Base-by-base conservation (phyloP, 1,140 invertebrate species). In the Gonioctena quinquepunctata region DNA sequence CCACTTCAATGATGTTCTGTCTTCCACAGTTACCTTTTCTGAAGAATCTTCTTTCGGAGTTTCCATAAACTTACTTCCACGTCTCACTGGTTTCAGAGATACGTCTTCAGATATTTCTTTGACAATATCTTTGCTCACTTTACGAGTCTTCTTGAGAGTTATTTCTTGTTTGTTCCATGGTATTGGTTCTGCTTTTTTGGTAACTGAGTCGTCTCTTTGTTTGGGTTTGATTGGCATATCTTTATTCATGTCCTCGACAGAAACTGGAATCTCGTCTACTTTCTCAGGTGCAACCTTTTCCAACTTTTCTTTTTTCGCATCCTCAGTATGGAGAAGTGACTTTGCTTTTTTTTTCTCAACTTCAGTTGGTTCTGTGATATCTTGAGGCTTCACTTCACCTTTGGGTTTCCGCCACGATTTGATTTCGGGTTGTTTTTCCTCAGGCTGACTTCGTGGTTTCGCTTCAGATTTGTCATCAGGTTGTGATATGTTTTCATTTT, bases 121-220 rank as follows among this genome's bases (percentile, higher is more conserved):
- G 33, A 42, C 16, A 3, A n/a, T 42, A 69, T 80, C 75, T 70
- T 83, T 84, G 50, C 61, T 77, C 59, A 81, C 68, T 26, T 78
- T 77, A 72, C 74, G 77, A 0, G 80, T 71, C 68, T 78, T 80
- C 65, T 83, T 85, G 1, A 86, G 48, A 27, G 75, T 78, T 26
- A 83, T 76, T 71, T 77, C 79, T 76, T 85, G 80, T 68, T 83
- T 78, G 13, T 78, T 84, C 83, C 82, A 84, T n/a, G 83, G 83
- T 65, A 83, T 77, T 1, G 19, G 77, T 76, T 77, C 68, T 42
- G 68, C 48, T 64, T 64, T 70, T 42, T 42, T n/a, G n/a, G n/a
- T n/a, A n/a, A n/a, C n/a, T n/a, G n/a, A n/a, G n/a, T n/a, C n/a
- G n/a, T n/a, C n/a, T n/a, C n/a, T n/a, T n/a, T n/a, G n/a, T n/a